Base-by-base conservation (phyloP, 2,113 vertebrate species). In the Pelodiscus sinensis region DNA sequence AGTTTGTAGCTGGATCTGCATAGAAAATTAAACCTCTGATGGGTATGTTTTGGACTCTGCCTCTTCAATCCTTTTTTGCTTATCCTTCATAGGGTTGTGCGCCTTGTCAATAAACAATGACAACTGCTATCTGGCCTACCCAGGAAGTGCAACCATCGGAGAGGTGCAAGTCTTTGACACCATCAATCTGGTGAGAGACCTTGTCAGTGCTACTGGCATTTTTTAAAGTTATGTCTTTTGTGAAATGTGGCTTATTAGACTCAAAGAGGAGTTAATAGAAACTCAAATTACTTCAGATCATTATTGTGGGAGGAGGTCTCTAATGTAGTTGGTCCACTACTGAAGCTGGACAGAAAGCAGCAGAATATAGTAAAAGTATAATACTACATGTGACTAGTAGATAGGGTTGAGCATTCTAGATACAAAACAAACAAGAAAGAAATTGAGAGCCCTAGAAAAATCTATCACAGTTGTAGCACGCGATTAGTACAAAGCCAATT, bases 131-230 rank as follows among this genome's bases (percentile, higher is more conserved):
- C 96, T 99, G 97, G 99, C 99, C 0, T 99, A 99, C 80, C 99
- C 99, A 11, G 99, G 99, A 85, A 99, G 99, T 31, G 99, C 99
- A 1, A 99, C 98, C 78, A 99, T 99, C 92, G 99, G 99, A 91
- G 99, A 99, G 95, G 99, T 99, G 44, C 99, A 99, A 91, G 99
- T 99, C 95, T 99, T 99, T 87, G 99, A 99, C 97, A 99, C 99
- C 31, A 98, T 99, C 86, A 99, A 99, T 94, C 96, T 99, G 99
- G 99, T 99, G 96, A 96, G 98, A 90, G 62, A 35, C 51, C 58
- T 24, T 54, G 18, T 58, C 56, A 55, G 11, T 88, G 27, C 38
- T 73, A 2, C 65, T 86, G 82, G 56, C 0, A 0, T 14, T 44
- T 81, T 31, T 79, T 15, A 87, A 44, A 89, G 75, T 9, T 57